Evolutionary conservation across 2,888 invertebrate species (phyloP), one percentile per base, ranked within the genome.

Genomic region (Trichogramma evanescens): DNA sequence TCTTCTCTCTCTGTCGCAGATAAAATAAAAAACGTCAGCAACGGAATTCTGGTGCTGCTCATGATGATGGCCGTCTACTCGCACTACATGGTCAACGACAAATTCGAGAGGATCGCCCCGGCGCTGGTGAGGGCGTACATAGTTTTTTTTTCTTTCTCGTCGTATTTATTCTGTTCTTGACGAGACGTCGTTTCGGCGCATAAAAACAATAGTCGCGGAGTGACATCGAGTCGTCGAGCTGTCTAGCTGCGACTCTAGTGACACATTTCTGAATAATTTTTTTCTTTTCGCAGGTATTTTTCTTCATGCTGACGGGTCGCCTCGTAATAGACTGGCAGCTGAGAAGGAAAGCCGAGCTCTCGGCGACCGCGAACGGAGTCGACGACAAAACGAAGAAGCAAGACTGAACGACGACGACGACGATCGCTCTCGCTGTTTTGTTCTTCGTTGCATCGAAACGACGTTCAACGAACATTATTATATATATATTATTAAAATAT

Each of bases 51-150:
- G 62, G 82, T 97, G 49, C 66, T 89, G 56, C 80, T 95, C 66
- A 95, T 94, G 86, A 75, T 93, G 64, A 85, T 94, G 79, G 93
- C 94, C 44, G 90, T 94, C 58, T 95, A 96, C 78, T 94, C 94
- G 9, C 95, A 95, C 76, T 87, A 91, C 72, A 90, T 92, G 88
- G 91, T 94, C 43, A 91, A 91, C 56, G 94, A 95, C 78, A 93
- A 93, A 67, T 89, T 95, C 77, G 94, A 95, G 78, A 84, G 94
- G 68, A 91, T 90, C 57, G 94, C 93, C 9, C 93, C 93, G 1
- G 90, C 93, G 59, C 79, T 94, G 74, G 93, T 93, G 66, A 74
- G 75, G 66, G 59, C 55, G 49, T 57, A 49, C 13, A n/a, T 10
- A 1, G 8, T 4, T n/a, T 26, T 26, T 26, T 26, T 26, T 2